phyloP scores from a whole-genome alignment of 2,888 invertebrate species.

The Chaetogeoica ovagalla region DNA sequence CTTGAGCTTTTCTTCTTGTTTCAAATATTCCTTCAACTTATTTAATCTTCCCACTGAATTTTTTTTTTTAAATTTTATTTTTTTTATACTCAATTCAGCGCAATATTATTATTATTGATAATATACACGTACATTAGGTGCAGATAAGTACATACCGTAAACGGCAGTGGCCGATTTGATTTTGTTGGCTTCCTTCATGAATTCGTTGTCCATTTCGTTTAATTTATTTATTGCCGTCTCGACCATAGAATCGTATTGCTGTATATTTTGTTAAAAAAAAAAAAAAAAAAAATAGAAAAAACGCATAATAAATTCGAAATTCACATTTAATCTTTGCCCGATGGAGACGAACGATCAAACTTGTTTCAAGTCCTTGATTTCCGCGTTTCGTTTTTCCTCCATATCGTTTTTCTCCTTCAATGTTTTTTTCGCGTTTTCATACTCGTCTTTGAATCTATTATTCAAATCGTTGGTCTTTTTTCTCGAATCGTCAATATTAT shows the following conservation, averaged over 20 bases:
- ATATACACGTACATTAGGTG: not conserved
- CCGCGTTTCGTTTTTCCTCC: not conserved
- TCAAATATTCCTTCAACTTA: constrained; percentile 9
- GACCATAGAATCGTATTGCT: not conserved
- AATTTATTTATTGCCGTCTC: not conserved
- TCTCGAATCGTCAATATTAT: not conserved
- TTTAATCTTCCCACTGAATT: constrained; percentile 20
- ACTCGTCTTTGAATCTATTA: constrained; percentile 6
- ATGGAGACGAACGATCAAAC: not conserved
- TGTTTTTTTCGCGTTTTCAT: not conserved
- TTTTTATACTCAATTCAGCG: no score
- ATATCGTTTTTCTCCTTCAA: constrained; percentile 6
- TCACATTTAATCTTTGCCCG: not conserved
- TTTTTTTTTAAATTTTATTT: no score
- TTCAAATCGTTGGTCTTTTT: not conserved
- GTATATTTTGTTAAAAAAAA: no score
- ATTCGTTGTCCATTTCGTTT: constrained; percentile 11
- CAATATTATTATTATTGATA: no score
- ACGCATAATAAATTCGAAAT: not conserved
- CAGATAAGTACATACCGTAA: not conserved
- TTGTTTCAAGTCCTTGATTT: not conserved
- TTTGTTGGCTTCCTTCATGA: not conserved
- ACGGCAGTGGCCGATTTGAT: constrained; percentile 10
- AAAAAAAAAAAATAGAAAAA: no score
- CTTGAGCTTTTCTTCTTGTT: constrained; percentile 11